Conservation (phyloP, 2,113 vertebrate species). For the Xerus inauris region DNA sequence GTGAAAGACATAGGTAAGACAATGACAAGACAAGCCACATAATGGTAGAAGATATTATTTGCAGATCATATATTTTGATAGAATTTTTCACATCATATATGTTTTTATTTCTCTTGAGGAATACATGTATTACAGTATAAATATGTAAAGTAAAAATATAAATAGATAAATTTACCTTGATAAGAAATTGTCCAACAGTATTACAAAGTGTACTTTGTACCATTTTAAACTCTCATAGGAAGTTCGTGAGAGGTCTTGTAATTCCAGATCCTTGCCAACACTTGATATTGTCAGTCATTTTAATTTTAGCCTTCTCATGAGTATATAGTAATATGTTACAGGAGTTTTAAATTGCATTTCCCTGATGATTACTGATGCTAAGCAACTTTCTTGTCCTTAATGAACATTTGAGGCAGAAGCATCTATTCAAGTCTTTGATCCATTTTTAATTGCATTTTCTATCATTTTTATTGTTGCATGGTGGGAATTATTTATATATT, state of each 20-base stretch:
- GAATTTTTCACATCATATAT: not conserved
- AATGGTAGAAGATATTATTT: not conserved
- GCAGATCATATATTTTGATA: not conserved
- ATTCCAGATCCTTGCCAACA: not conserved
- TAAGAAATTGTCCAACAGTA: not conserved
- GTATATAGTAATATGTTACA: not conserved
- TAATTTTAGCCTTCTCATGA: not conserved
- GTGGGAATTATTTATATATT: not conserved
- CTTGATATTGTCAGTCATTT: not conserved
- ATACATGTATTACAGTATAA: not conserved
- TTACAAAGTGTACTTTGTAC: not conserved
- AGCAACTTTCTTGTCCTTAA: not conserved
- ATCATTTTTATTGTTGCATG: not conserved
- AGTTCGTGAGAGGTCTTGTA: not conserved
- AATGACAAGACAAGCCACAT: not conserved
- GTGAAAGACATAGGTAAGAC: not conserved
- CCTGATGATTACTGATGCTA: not conserved
- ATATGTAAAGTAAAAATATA: not conserved
- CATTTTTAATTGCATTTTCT: not conserved
- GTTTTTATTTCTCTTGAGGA: not conserved
- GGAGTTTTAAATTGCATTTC: not conserved
- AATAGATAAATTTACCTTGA: not conserved
- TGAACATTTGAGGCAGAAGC: not conserved
- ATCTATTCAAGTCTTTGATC: not conserved
- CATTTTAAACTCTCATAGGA: not conserved